Base-by-base conservation (phyloP, 2,113 vertebrate genomes). In the Chelonoidis abingdonii region DNA sequence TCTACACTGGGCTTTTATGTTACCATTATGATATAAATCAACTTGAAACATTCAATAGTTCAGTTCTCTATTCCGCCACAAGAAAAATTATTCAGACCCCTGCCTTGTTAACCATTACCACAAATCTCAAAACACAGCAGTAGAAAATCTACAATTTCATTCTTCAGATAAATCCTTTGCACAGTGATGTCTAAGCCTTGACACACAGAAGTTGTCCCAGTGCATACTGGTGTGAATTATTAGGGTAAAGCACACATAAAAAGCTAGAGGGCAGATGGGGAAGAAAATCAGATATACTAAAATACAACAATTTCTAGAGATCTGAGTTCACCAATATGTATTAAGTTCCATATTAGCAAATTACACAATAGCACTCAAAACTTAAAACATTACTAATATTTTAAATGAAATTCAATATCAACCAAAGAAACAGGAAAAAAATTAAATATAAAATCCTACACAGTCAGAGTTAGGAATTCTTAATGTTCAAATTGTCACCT, bases 1-100 rank as follows among this genome's bases (percentile, higher is more conserved):
- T 35, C 13, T 65, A 78, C 21, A 27, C 22, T 80, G 7, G 92
- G 8, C 50, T 54, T 49, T 54, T 38, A 8, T 53, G 21, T 47
- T 50, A 14, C 25, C 57, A 1, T 0, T 56, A 80, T 2, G 54
- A 31, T 0, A 57, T 19, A 86, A 0, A 76, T 16, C 1, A 86
- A 89, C 89, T 80, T 5, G 1, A 90, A 72, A 11, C 5, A 19
- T 19, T 86, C 81, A 52, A 47, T 7, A 80, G 17, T 44, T 69
- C 49, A 56, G 27, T 41, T 94, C 24, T 83, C 24, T 1, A 57
- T 27, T 95, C 27, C 85, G 22, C 72, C 25, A 88, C 92, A 82
- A 38, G 2, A 83, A 57, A 35, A 92, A 85, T 21, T 89, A 80
- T 49, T 91, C 86, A 89, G 79, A 92, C 2, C 10, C 10, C 6